These are phyloP conservation scores for Drosophila nr. medialis DNA, from an alignment of 2,888 invertebrate genomes.

Conservation along the genomic window DNA sequence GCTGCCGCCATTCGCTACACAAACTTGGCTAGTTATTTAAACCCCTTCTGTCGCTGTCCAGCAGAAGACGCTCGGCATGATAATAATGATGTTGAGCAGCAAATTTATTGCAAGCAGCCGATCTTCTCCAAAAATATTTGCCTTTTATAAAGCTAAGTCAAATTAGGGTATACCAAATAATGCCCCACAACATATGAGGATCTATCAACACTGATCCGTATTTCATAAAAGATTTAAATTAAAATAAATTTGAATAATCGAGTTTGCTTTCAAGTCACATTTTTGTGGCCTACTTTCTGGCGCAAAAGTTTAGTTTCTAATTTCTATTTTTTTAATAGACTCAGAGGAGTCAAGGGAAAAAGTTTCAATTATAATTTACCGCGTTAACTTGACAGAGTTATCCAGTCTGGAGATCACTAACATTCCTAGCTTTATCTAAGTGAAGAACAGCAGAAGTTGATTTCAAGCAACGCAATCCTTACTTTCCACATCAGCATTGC, in stretches of 20 bases:
- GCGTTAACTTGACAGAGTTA: no score
- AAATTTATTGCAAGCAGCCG: not conserved
- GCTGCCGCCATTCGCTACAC: slow-evolving; percentile 19
- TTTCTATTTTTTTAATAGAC: not conserved
- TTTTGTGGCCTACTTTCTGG: not conserved
- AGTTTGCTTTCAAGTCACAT: not conserved
- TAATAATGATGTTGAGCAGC: slow-evolving; percentile 2
- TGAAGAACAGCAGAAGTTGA: no score
- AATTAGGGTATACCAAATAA: not conserved
- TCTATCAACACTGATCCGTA: not conserved
- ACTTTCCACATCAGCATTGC: no score
- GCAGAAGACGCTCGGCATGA: slow-evolving; percentile 5
- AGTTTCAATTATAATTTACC: not conserved
- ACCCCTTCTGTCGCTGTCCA: slow-evolving; percentile 36
- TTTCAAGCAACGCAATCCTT: no score
- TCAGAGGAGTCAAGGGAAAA: not conserved
- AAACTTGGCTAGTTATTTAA: slow-evolving; percentile 36
- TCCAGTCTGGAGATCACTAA: no score
- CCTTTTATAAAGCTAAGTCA: not conserved
- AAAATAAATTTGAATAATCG: no score
- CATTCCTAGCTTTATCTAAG: no score
- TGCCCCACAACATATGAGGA: not conserved
- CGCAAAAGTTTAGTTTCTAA: not conserved
- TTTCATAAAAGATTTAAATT: not conserved
- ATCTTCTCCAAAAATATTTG: not conserved